These are phyloP conservation scores for Sturmia bella DNA, from an alignment of 2,888 invertebrate genomes.

Conservation along the genomic window DNA sequence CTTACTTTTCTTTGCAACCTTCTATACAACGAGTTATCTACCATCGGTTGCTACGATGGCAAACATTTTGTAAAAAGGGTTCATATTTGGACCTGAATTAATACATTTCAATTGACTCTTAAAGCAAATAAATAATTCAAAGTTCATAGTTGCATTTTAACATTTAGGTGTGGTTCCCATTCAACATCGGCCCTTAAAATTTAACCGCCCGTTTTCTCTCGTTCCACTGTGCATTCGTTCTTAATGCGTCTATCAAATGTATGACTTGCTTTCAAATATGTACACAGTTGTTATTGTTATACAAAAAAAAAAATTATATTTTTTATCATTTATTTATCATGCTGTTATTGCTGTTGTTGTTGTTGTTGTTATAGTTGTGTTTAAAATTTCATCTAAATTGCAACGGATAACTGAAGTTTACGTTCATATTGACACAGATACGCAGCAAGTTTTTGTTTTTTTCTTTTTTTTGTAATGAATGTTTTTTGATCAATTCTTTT, in stretches of 20 bases:
- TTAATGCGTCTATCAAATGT: neutral
- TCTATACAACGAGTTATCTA: no score
- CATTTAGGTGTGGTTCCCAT: no score
- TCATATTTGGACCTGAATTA: no score
- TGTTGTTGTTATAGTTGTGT: conserved; percentile 30
- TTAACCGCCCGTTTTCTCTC: no score
- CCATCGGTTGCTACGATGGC: no score
- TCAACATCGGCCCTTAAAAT: no score
- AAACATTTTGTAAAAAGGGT: no score
- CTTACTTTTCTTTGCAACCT: no score
- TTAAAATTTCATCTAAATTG: conserved; percentile 40
- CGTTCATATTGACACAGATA: conserved; percentile 65
- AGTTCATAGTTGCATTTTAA: no score
- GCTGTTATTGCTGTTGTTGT: neutral
- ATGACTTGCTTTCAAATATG: conserved; percentile 31
- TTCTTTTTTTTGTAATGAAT: neutral
- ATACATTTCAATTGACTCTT: no score
- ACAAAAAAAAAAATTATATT: neutral
- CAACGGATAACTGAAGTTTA: conserved; percentile 49
- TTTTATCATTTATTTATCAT: conserved; percentile 38
- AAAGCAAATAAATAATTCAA: no score
- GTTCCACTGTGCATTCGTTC: conserved; percentile 8
- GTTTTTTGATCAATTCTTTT: conserved; percentile 61
- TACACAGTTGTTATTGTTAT: no score
- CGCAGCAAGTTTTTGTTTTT: conserved; percentile 50